phyloP scores from a whole-genome alignment of 2,888 invertebrate species.

The Lithosia quadra region DNA sequence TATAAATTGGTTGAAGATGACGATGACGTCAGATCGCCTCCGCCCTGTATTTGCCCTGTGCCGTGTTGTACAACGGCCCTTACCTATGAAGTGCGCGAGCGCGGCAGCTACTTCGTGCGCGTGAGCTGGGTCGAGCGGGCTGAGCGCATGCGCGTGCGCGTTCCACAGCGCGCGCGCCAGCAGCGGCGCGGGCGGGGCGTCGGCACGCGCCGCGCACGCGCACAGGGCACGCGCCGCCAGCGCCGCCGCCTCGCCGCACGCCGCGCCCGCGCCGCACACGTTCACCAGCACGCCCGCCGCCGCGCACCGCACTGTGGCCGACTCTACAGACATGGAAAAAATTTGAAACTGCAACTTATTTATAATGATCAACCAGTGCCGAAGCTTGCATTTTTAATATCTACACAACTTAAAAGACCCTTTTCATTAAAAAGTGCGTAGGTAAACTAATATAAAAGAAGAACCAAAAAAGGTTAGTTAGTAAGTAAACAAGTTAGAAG shows the following conservation, averaged over 20 bases:
- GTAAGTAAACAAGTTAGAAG: no score
- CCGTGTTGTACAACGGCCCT: constrained; percentile 61
- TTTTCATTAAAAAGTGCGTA: no score
- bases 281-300: constrained; percentile 94
- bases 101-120: constrained; percentile 69
- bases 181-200: constrained; percentile 62
- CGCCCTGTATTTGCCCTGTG: no score
- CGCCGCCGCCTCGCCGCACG: constrained; percentile 79
- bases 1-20: no score
- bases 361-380: no score
- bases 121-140: constrained; percentile 57
- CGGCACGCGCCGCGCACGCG: constrained; percentile 51
- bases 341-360: not conserved
- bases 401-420: no score
- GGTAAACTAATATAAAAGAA: no score
- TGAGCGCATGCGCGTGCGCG: constrained; percentile 67
- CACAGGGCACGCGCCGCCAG: constrained; percentile 63
- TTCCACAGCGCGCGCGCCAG: constrained; percentile 69
- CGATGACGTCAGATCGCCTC: no score
- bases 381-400: no score
- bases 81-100: constrained; percentile 90
- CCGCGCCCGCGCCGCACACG: constrained; percentile 83
- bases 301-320: constrained; percentile 90
- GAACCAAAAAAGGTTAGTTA: no score
- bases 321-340: constrained; percentile 68